Evolutionary conservation across 2,888 invertebrate genomes (phyloP).

Genomic region (Nomada flava): DNA sequence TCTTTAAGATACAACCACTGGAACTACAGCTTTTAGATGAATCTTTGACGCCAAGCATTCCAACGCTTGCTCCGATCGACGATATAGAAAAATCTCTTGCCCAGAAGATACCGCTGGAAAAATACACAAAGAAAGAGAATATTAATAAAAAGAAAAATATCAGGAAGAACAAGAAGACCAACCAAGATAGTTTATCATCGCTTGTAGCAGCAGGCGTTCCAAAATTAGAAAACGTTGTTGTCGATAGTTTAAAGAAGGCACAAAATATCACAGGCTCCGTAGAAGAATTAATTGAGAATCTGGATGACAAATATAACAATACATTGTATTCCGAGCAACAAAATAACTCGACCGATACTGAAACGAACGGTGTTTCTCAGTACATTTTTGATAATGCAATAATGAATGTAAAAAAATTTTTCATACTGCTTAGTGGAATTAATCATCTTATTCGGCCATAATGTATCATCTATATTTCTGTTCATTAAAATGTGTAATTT

Average conservation of each 20-base stretch:
- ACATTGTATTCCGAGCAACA: slow-evolving; percentile 35
- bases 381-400: slow-evolving; percentile 66
- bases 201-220: slow-evolving; percentile 71
- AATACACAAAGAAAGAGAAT: slow-evolving; percentile 12
- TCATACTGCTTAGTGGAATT: slow-evolving; percentile 70
- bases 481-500: not conserved
- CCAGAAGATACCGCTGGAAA: slow-evolving; percentile 30
- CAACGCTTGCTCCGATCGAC: slow-evolving; percentile 10
- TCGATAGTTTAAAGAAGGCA: slow-evolving; percentile 67
- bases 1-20: slow-evolving; percentile 5
- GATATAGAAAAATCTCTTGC: slow-evolving; percentile 40
- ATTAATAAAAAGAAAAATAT: slow-evolving; percentile 12
- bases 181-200: slow-evolving; percentile 57
- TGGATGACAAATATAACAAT: slow-evolving; percentile 66
- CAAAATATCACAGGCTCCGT: slow-evolving; percentile 72
- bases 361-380: slow-evolving; percentile 3
- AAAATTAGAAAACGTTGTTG: slow-evolving; percentile 70
- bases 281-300: slow-evolving; percentile 71
- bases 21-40: slow-evolving; percentile 20
- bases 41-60: not conserved
- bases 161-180: slow-evolving; percentile 7
- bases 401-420: slow-evolving; percentile 73
- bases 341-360: not conserved
- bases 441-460: slow-evolving; percentile 40
- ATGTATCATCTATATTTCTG: not conserved